These are phyloP conservation scores for Aspidiotus destructor DNA, from an alignment of 2,888 invertebrate genomes.

Conservation along the genomic window DNA sequence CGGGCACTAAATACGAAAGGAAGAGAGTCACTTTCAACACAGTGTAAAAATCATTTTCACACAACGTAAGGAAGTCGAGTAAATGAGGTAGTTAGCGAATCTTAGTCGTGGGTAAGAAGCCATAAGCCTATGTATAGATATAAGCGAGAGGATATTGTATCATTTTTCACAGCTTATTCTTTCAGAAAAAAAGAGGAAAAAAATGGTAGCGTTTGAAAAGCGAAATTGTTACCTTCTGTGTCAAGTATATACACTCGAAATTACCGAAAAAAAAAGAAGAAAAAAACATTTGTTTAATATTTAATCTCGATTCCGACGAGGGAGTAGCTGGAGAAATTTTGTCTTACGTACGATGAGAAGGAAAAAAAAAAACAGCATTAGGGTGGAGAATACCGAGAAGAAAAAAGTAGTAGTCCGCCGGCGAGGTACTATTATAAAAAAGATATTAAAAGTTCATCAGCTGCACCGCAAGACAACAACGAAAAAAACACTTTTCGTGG, in stretches of 20 bases:
- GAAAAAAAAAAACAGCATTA: slow-evolving; percentile 13
- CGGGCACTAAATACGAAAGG: neutral
- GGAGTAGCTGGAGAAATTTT: neutral
- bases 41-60: neutral
- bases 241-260: neutral
- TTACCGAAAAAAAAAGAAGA: neutral
- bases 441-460: slow-evolving; percentile 32
- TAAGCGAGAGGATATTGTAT: neutral
- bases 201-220: neutral
- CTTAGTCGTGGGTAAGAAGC: neutral
- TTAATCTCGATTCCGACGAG: slow-evolving; percentile 2
- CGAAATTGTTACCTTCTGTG: neutral
- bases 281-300: slow-evolving; percentile 1
- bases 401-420: slow-evolving; percentile 11
- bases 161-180: neutral
- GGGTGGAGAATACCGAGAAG: slow-evolving; percentile 14
- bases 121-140: neutral
- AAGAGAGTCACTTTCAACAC: neutral
- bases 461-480: slow-evolving; percentile 25
- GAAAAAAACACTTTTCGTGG: slow-evolving; percentile 27
- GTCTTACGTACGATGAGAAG: neutral
- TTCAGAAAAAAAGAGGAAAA: neutral
- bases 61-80: neutral
- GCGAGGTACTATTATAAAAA: slow-evolving; percentile 18
- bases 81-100: neutral